Percentiles rank a stretch among this genome's conserved stretches.
phyloP scores from a whole-genome alignment of 1,140 invertebrate species.

The Euwallacea fornicatus region DNA sequence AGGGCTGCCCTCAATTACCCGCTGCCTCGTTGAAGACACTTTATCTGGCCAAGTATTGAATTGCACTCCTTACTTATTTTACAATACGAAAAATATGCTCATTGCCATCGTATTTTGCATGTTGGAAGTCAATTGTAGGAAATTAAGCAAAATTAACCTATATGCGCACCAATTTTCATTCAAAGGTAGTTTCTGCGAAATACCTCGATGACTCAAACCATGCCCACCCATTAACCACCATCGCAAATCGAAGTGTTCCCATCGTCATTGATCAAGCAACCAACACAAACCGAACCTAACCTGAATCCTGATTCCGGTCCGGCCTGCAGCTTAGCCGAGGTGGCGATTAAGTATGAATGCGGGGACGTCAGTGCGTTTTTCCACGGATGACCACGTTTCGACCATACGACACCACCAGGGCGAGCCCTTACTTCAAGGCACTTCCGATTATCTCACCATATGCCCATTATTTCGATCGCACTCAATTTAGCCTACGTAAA shows the following conservation, averaged over 20 bases:
- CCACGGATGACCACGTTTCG: constrained; percentile 11
- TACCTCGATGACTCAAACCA: no score
- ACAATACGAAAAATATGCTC: no score
- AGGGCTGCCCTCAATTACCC: no score
- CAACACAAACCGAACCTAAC: background rate
- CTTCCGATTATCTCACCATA: constrained; percentile 16
- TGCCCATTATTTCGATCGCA: constrained; percentile 37
- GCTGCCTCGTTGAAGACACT: no score
- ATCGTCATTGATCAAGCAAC: background rate
- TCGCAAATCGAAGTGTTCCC: background rate
- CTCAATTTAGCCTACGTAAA: constrained; percentile 45
- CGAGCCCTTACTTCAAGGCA: constrained; percentile 23
- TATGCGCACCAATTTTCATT: no score
- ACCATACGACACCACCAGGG: constrained; percentile 14
- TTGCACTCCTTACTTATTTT: no score
- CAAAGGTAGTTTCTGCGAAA: no score
- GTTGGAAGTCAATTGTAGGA: no score
- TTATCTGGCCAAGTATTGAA: no score
- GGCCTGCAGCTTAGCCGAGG: background rate
- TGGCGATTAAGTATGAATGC: background rate
- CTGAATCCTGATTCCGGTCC: background rate
- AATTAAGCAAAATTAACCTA: no score
- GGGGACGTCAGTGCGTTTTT: background rate
- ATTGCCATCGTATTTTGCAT: no score
- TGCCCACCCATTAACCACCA: no score